Base-by-base conservation (phyloP, 2,113 vertebrate genomes). In the Gasterosteus aculeatus region DNA sequence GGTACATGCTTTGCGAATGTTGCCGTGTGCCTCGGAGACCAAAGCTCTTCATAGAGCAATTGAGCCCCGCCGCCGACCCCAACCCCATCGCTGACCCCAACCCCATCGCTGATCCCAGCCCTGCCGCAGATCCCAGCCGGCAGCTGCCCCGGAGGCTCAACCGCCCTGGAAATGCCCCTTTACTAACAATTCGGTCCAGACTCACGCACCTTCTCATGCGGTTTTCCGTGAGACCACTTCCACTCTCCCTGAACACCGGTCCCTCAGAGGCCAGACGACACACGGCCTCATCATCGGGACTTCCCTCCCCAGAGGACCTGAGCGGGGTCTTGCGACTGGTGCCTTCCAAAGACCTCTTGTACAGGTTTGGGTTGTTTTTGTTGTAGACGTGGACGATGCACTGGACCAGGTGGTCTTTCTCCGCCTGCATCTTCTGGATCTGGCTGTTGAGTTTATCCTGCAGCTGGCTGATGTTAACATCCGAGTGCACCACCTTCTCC, bases 311-410 rank as follows among this genome's bases (percentile, higher is more conserved):
- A 39, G 69, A 69, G n/a, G 64, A 75, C 44, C 60, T 29, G 54
- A 69, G 33, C 2, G 51, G 49, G 60, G 33, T 77, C 69, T 79
- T 90, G 26, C 49, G 74, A 12, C 33, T 46, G 68, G 41, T 7
- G 19, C 68, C 74, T 39, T 75, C 81, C n/a, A 26, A 57, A 7
- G 49, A 59, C 4, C 58, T 78, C 26, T 19, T 80, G 46, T 54
- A 44, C 19, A 31, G 14, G 11, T 26, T 49, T 0, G 47, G 69
- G 85, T 95, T 95, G 82, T 93, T 88, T 65, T 90, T 92, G 44
- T 69, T 83, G 90, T 94, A 95, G 67, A 93, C 49, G 67, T 93
- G 91, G 22, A 84, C 11, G 5, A 95, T 91, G 86, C 93, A 93
- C 79, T 91, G 86, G 35, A 87, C 83, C 31, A 94, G 75, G 53